Evolutionary conservation across 2,113 vertebrate species (phyloP).

Genomic region (Erythrolamprus reginae): DNA sequence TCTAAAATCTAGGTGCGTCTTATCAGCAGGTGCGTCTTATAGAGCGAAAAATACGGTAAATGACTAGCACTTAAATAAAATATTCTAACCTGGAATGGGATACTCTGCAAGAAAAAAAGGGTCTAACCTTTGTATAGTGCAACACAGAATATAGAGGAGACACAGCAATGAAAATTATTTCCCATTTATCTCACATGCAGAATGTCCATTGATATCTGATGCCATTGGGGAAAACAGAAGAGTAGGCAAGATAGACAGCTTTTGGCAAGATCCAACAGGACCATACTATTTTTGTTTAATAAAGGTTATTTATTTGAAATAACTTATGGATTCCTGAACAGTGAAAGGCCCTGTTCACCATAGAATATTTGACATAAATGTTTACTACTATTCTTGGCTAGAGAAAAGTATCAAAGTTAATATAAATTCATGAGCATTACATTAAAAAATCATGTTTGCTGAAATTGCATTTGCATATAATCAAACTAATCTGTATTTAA

Average conservation of each 20-base stretch:
- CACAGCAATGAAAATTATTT: background rate
- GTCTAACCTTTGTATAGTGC: background rate
- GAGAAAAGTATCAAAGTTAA: background rate
- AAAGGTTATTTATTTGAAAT: background rate
- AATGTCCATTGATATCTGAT: background rate
- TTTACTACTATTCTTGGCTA: background rate
- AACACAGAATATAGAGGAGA: background rate
- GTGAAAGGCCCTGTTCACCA: background rate
- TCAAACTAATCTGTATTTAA: background rate
- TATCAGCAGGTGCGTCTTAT: too few relatives aligned
- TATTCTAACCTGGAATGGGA: too few relatives aligned
- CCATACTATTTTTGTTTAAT: background rate
- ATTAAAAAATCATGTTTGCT: background rate
- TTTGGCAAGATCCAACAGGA: background rate
- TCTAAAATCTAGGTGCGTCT: too few relatives aligned
- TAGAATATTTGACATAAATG: background rate
- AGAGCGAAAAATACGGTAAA: too few relatives aligned
- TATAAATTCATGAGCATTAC: background rate
- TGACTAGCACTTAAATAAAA: background rate
- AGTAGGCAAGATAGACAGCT: background rate
- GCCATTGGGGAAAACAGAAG: background rate
- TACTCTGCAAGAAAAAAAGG: background rate
- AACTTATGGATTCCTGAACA: background rate
- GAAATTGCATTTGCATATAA: background rate
- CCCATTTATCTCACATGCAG: background rate